Percentiles rank a stretch among this genome's conserved stretches.
These are phyloP conservation scores for Rhodophaea formosa DNA, from an alignment of 2,888 invertebrate genomes.

Conservation along the genomic window DNA sequence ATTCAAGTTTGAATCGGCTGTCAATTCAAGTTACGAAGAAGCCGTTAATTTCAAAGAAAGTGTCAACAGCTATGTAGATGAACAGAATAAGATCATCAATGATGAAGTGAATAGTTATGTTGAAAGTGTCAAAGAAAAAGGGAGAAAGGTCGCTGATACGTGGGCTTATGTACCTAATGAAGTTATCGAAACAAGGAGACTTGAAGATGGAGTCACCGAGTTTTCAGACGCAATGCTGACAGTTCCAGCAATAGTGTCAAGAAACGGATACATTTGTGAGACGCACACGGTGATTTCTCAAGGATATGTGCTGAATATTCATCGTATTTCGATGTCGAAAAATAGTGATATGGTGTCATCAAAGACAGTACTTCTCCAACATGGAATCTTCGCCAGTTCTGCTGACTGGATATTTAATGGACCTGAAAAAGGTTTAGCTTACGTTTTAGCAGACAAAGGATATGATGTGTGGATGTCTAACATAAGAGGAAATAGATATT, in stretches of 20 bases:
- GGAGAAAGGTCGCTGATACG: constrained; percentile 46
- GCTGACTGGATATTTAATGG: constrained; percentile 89
- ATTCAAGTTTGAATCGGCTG: constrained; percentile 1
- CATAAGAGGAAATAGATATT: constrained; percentile 89
- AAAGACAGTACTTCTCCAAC: constrained; percentile 85
- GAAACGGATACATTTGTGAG: constrained; percentile 86
- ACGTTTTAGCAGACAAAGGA: constrained; percentile 84
- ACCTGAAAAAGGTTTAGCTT: constrained; percentile 83
- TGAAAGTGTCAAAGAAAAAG: constrained; percentile 47
- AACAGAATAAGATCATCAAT: constrained; percentile 50
- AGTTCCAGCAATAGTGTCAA: constrained; percentile 60
- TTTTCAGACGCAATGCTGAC: constrained; percentile 59
- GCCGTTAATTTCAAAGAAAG: constrained; percentile 33
- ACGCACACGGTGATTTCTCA: constrained; percentile 88
- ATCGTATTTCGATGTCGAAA: constrained; percentile 86
- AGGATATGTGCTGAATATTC: constrained; percentile 90
- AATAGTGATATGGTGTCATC: constrained; percentile 42
- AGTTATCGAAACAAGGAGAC: constrained; percentile 24
- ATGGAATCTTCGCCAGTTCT: constrained; percentile 89
- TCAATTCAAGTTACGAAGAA: constrained; percentile 20
- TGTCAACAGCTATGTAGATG: constrained; percentile 52
- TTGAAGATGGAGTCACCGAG: constrained; percentile 36
- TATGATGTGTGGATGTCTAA: constrained; percentile 93
- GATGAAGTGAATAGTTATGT: constrained; percentile 53
- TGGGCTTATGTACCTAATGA: constrained; percentile 47